Evolutionary conservation across 2,888 invertebrate species (phyloP).

Genomic region (Acanthococcus lagerstroemiae): DNA sequence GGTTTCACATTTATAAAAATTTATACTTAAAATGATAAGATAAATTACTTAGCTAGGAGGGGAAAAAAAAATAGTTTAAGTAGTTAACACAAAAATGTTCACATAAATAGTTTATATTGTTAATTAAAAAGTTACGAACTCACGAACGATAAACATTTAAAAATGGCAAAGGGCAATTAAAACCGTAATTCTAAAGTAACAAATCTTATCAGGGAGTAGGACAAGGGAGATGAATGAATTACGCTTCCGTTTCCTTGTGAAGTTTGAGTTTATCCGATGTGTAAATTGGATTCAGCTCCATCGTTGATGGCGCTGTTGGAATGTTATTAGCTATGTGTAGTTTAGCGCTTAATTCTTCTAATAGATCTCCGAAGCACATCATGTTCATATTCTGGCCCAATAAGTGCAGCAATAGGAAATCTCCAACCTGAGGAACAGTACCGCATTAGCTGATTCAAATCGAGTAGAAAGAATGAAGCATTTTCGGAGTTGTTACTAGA

Average conservation of each 20-base stretch:
- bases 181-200: too few relatives aligned
- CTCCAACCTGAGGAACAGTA: conserved; percentile 58
- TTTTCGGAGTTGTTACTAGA: too few relatives aligned
- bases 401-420: conserved; percentile 71
- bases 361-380: conserved; percentile 65
- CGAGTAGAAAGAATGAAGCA: not conserved
- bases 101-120: too few relatives aligned
- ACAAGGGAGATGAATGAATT: conserved; percentile 38
- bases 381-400: conserved; percentile 79
- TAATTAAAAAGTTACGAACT: too few relatives aligned
- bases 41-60: too few relatives aligned
- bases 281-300: conserved; percentile 78
- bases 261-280: conserved; percentile 47
- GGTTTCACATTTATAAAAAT: too few relatives aligned
- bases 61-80: too few relatives aligned
- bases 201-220: conserved; percentile 8
- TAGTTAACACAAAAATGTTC: too few relatives aligned
- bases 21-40: too few relatives aligned
- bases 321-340: conserved; percentile 60
- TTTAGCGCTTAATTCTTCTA: conserved; percentile 64
- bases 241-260: conserved; percentile 76
- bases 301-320: conserved; percentile 75
- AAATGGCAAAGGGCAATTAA: not conserved
- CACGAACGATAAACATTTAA: not conserved
- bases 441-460: not conserved